Base-by-base conservation (phyloP, 1,140 invertebrate genomes). In the Drosophila tropicalis region DNA sequence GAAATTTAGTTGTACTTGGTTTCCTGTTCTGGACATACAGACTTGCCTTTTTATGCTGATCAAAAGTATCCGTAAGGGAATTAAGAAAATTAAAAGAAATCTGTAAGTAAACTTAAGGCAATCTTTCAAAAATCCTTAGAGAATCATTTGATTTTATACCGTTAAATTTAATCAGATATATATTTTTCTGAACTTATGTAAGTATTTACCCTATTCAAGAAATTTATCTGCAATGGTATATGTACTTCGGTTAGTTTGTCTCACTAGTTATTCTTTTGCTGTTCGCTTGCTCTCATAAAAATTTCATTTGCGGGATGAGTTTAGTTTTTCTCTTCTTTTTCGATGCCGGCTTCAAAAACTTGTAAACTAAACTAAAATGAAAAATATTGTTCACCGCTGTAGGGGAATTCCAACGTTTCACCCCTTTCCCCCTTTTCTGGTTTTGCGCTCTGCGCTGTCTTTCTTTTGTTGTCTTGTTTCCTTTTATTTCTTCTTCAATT, bases 341-440 rank as follows among this genome's bases (percentile, higher is more conserved):
- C 4, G 70, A 63, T 60, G 65, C 62, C 29, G 72, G 83, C 44
- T 40, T 15, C 54, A 25, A 82, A 51, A 76, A 70, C 54, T 86
- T 76, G 83, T 74, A 80, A 80, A 87, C 78, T 87, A 78, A 87
- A 87, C 87, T 80, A 80, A 87, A 87, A 87, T 80, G 66, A 67
- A 75, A 83, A 87, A 87, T 83, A 83, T 80, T 87, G 70, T 83
- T 67, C 70, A 40, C 63, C 65, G 56, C 39, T 72, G 76, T 87
- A 67, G 72, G 73, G 70, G 67, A 79, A 72, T 75, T 69, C 54
- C 47, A 15, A 39, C 55, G 25, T 32, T 77, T 41, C 63, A 10
- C 15, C 57, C 15, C 41, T 39, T 29, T 47, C 57, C 15, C 41
- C 32, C 39, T 47, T 34, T 34, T 15, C 9, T 9, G 9, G n/a